Evolutionary conservation across 30 jellyfish, hydroid and myxozoan genomes (phyloP), one percentile per base, ranked within the genome.

Genomic region (Nemopilema nomurai): DNA sequence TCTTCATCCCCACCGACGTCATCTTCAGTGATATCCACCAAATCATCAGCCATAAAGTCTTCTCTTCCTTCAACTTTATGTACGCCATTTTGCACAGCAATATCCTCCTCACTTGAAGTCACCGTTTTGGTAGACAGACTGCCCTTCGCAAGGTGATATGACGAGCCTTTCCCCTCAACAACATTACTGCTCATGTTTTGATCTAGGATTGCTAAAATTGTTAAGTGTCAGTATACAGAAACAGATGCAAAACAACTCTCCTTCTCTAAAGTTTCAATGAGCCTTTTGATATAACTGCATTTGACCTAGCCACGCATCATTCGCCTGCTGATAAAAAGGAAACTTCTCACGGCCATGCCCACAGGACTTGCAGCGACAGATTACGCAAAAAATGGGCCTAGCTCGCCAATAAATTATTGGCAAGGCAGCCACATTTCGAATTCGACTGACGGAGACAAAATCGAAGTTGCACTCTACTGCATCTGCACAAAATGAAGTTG

Each of bases 1-100:
- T 76, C 91, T 29, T 49, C 71, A 9, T 77, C 89, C 20, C 66
- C 80, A 16, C 27, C 89, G 16, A 52, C 65, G 67, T 79, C 89
- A 57, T 64, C 89, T 51, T 83, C 92, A 26, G 92, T 71, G 1
- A 83, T 71, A 52, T 83, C 92, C n/a, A 83, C 76, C 8, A 28
- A 62, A 29, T 83, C 92, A 51, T 83, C 92, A 9, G 68, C 21
- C 49, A 67, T 24, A 67, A 1, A 21, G 29, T 67, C 49, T 21
- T 67, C 32, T 20, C 49, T 26, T 67, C 13, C 57, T 41, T 13
- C 57, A 3, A 13, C 57, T 13, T 13, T 41, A 13, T 41, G 6
- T 13, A 3, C 57, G 13, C 13, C 57, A 13, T 41, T 41, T 6
- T 41, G 9, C 13, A 41, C 13, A 6, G 13, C 57, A 4, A 67